A percentile compares a stretch with the other conserved stretches of the same genome.
These are phyloP conservation scores for Sceloporus tristichus DNA, from an alignment of 2,113 vertebrate genomes.

Conservation along the genomic window DNA sequence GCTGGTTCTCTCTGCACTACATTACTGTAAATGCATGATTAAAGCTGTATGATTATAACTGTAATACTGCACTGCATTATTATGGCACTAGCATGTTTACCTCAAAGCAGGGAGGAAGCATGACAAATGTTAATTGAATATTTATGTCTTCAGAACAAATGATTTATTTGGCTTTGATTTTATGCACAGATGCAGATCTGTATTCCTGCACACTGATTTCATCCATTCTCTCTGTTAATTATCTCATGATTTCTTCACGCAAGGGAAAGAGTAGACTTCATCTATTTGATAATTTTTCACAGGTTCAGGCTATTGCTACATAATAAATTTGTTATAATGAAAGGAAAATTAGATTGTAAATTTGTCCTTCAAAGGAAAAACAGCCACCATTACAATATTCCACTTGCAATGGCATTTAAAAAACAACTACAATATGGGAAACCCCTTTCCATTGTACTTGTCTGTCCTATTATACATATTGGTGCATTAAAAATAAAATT, in stretches of 20 bases:
- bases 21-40: neutral
- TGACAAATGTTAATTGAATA: neutral
- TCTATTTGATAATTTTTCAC: slow-evolving; percentile 59
- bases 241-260: slow-evolving; percentile 58
- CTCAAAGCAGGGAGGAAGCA: slow-evolving; percentile 26
- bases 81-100: slow-evolving; percentile 36
- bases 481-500: neutral
- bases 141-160: slow-evolving; percentile 23
- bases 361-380: slow-evolving; percentile 61
- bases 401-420: slow-evolving; percentile 47
- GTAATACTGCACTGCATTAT: neutral
- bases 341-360: slow-evolving; percentile 37
- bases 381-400: slow-evolving; percentile 62
- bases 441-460: neutral
- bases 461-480: neutral
- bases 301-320: slow-evolving; percentile 67
- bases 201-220: slow-evolving; percentile 50
- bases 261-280: slow-evolving; percentile 67
- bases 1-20: slow-evolving; percentile 2
- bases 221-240: slow-evolving; percentile 41
- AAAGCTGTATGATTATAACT: neutral
- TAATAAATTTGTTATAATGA: slow-evolving; percentile 55
- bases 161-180: slow-evolving; percentile 62
- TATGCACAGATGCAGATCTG: slow-evolving; percentile 49
- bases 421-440: neutral